Percentiles rank a stretch among this genome's conserved stretches.
These are phyloP conservation scores for Amblyjoppa fuscipennis DNA, from an alignment of 2,888 invertebrate genomes.

Conservation along the genomic window DNA sequence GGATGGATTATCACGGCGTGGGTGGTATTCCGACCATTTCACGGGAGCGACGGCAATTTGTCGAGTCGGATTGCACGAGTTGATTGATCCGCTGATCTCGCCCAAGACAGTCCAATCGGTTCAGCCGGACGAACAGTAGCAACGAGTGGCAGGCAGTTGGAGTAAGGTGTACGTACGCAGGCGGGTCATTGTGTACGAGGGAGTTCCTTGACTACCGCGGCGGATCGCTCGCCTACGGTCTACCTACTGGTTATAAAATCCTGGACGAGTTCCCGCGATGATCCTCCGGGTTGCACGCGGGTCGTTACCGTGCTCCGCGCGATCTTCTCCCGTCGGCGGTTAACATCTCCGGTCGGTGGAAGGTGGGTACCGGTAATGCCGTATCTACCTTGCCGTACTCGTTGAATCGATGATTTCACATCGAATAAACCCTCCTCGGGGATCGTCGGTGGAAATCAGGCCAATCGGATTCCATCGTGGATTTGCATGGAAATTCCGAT, in stretches of 20 bases:
- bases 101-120: slow-evolving; percentile 65
- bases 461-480: slow-evolving; percentile 67
- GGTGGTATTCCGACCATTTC: slow-evolving; percentile 60
- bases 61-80: slow-evolving; percentile 65
- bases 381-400: slow-evolving; percentile 32
- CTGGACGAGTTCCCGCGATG: slow-evolving; percentile 66
- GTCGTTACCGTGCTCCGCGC: slow-evolving; percentile 24
- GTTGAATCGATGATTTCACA: slow-evolving; percentile 65
- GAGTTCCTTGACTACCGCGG: slow-evolving; percentile 31
- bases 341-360: slow-evolving; percentile 47
- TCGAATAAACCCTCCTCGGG: slow-evolving; percentile 44
- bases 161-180: neutral
- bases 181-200: slow-evolving; percentile 51
- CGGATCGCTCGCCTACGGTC: slow-evolving; percentile 50
- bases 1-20: neutral
- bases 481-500: slow-evolving; percentile 67
- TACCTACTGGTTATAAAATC: slow-evolving; percentile 67
- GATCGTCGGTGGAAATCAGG: slow-evolving; percentile 66
- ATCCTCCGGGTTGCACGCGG: slow-evolving; percentile 53
- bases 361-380: slow-evolving; percentile 1
- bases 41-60: slow-evolving; percentile 67
- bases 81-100: slow-evolving; percentile 68
- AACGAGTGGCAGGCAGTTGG: slow-evolving; percentile 27
- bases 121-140: slow-evolving; percentile 65
- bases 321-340: slow-evolving; percentile 54